These are phyloP conservation scores for Oncorhynchus kisutch DNA, from an alignment of 2,113 vertebrate species.

Conservation along the genomic window DNA sequence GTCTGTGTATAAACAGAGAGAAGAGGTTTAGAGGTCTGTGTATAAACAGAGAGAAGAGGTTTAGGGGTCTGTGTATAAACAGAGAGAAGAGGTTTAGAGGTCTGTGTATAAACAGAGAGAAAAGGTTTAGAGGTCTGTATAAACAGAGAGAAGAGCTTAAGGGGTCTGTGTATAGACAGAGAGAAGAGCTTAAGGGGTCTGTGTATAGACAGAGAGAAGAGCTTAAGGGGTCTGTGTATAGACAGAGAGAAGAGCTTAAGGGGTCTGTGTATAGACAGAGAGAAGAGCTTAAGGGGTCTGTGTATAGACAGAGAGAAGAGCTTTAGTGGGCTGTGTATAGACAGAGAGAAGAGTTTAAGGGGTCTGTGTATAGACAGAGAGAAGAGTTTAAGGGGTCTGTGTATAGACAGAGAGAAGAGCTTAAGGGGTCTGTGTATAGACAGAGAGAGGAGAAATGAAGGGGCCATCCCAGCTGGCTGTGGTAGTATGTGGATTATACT, in stretches of 20 bases:
- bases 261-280: too few relatives aligned
- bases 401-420: background rate
- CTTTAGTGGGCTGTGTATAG: background rate
- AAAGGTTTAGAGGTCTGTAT: too few relatives aligned
- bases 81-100: too few relatives aligned
- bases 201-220: background rate
- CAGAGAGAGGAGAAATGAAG: background rate
- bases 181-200: background rate
- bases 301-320: background rate
- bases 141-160: background rate
- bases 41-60: background rate
- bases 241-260: too few relatives aligned
- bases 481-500: too few relatives aligned
- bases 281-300: background rate
- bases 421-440: background rate
- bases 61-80: background rate
- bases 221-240: too few relatives aligned
- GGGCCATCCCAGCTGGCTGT: background rate
- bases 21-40: background rate
- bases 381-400: background rate
- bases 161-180: background rate
- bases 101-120: too few relatives aligned
- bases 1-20: too few relatives aligned
- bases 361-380: too few relatives aligned
- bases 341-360: too few relatives aligned